These are phyloP conservation scores for Tragelaphus scriptus DNA, from an alignment of 2,113 vertebrate species.

Conservation along the genomic window DNA sequence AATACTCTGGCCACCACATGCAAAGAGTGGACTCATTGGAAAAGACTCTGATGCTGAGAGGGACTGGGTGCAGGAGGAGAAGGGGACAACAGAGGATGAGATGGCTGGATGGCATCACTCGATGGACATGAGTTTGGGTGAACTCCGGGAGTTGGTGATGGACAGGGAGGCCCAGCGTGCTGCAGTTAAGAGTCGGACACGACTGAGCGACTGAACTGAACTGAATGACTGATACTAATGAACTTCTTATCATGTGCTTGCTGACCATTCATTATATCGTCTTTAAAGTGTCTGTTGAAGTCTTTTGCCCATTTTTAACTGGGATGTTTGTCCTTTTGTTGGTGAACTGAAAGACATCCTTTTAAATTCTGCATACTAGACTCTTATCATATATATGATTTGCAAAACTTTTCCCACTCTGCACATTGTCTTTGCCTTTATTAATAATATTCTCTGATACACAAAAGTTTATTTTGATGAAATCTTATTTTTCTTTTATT, in stretches of 20 bases:
- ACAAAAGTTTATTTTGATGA: not conserved
- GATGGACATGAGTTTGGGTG: too few species aligned
- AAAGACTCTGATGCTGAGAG: too few species aligned
- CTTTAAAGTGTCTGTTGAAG: not conserved
- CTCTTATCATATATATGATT: not conserved
- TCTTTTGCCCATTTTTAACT: not conserved
- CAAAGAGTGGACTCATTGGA: too few species aligned
- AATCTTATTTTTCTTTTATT: not conserved
- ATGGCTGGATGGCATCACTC: too few species aligned
- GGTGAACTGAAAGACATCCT: not conserved
- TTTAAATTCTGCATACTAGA: not conserved
- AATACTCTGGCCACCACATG: too few species aligned
- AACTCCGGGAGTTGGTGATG: too few species aligned
- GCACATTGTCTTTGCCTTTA: not conserved
- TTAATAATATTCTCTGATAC: not conserved
- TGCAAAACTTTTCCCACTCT: not conserved
- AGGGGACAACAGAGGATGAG: too few species aligned
- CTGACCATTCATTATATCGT: not conserved
- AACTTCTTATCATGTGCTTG: not conserved
- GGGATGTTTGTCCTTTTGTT: not conserved
- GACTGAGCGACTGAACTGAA: fast-evolving
- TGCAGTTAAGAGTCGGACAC: fast-evolving
- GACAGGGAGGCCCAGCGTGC: too few species aligned
- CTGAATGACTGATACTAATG: not conserved
- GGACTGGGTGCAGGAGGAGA: too few species aligned